Evolutionary conservation across 2,797 vertebrate species (phyloP).

Genomic region (Glyptemys insculpta): DNA sequence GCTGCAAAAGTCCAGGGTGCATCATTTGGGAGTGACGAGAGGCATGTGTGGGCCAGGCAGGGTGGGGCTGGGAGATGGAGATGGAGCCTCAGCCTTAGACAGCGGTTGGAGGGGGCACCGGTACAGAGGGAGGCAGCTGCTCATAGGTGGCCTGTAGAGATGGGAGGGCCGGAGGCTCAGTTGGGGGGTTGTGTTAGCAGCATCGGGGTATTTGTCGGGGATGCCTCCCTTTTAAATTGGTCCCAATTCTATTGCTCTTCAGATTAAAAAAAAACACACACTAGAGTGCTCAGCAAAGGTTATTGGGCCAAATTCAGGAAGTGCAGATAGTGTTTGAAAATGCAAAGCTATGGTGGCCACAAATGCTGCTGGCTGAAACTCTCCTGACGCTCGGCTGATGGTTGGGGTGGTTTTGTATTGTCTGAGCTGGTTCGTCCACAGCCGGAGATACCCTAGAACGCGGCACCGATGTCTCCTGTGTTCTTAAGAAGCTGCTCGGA

Average conservation of each 20-base stretch:
- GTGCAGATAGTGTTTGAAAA: rapidly evolving
- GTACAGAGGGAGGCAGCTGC: no score
- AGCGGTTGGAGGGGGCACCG: no score
- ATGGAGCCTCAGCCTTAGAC: no score
- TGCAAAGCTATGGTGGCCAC: rapidly evolving
- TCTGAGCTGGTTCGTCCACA: rapidly evolving
- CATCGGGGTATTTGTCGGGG: rapidly evolving
- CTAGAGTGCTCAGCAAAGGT: no score
- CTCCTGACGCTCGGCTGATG: rapidly evolving
- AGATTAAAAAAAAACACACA: no score
- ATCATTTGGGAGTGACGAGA: neutral
- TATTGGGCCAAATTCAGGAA: neutral
- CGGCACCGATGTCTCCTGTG: rapidly evolving
- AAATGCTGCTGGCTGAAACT: neutral
- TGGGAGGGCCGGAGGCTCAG: neutral
- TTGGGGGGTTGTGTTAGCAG: neutral
- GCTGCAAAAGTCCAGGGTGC: neutral
- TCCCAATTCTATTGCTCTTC: neutral
- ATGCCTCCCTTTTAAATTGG: rapidly evolving
- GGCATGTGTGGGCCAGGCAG: no score
- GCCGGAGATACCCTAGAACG: rapidly evolving
- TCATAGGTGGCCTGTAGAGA: neutral
- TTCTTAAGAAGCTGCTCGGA: neutral
- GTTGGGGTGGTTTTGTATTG: neutral
- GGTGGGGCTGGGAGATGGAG: no score